Percentiles rank a stretch among this genome's conserved stretches.
Evolutionary conservation across 2,888 invertebrate genomes (phyloP).

Genomic region (Campoplex nolae): DNA sequence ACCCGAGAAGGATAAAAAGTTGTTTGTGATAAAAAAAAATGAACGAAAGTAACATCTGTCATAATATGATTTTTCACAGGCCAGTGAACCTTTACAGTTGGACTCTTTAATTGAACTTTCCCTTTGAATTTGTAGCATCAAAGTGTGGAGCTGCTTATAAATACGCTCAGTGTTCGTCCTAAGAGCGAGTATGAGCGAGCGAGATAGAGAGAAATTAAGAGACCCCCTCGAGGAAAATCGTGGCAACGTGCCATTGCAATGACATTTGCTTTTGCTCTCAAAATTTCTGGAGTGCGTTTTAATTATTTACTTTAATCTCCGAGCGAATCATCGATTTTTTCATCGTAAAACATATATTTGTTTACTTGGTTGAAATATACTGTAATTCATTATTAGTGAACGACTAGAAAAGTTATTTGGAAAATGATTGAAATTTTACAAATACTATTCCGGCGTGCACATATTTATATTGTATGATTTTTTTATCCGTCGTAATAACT

Average conservation of each 20-base stretch:
- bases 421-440: neutral
- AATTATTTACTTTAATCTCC: constrained; percentile 39
- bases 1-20: neutral
- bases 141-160: constrained; percentile 29
- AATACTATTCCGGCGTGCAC: neutral
- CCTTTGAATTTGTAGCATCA: constrained; percentile 40
- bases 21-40: constrained; percentile 12
- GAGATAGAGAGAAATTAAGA: constrained; percentile 15
- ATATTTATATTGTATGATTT: neutral
- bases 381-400: neutral
- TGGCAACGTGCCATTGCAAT: constrained; percentile 60
- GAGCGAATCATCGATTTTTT: constrained; percentile 24
- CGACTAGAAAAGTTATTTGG: neutral
- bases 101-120: constrained; percentile 58
- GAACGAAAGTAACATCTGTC: constrained; percentile 11
- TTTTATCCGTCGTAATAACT: neutral
- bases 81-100: constrained; percentile 17
- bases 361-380: neutral
- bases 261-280: constrained; percentile 60
- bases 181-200: neutral
- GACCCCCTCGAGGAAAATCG: constrained; percentile 58
- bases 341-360: neutral
- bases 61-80: neutral
- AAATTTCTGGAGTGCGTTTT: constrained; percentile 8
- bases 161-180: constrained; percentile 9